Percentiles rank a stretch among this genome's conserved stretches.
phyloP scores from a whole-genome alignment of 2,113 vertebrate species.

The Prionailurus viverrinus region DNA sequence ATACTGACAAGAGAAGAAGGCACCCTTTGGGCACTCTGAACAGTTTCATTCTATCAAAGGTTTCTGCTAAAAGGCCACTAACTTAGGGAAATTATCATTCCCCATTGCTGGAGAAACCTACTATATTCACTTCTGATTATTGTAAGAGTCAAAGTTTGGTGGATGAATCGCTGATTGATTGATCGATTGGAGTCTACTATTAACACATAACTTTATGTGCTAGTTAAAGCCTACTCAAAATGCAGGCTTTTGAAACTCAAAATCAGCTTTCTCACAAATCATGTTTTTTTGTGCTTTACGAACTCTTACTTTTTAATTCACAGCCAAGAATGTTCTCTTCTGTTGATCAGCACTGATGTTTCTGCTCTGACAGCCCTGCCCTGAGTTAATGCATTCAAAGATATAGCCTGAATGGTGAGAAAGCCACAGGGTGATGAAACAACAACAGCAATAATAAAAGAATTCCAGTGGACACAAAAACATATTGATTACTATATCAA shows the following conservation, averaged over 20 bases:
- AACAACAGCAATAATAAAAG: not conserved
- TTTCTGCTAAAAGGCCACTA: not conserved
- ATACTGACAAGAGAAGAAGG: not conserved
- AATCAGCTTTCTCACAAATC: not conserved
- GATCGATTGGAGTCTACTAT: not conserved
- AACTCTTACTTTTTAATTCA: not conserved
- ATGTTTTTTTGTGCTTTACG: not conserved
- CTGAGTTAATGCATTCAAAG: not conserved
- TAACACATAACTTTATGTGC: not conserved
- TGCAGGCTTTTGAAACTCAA: not conserved
- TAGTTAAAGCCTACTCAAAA: conserved; percentile 12
- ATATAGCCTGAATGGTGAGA: not conserved
- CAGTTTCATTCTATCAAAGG: not conserved
- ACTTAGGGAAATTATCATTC: not conserved
- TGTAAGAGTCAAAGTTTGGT: not conserved
- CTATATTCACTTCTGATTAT: not conserved
- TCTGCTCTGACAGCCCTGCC: not conserved
- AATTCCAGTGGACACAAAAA: not conserved
- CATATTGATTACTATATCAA: not conserved
- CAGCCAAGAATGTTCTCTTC: not conserved
- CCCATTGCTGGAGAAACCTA: not conserved
- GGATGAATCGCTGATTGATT: not conserved
- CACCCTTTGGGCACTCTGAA: not conserved
- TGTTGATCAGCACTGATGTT: not conserved
- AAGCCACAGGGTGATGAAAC: not conserved